Evolutionary conservation across 2,888 invertebrate species (phyloP), one percentile per base, ranked within the genome.

Genomic region (Agrenia bidenticulata): DNA sequence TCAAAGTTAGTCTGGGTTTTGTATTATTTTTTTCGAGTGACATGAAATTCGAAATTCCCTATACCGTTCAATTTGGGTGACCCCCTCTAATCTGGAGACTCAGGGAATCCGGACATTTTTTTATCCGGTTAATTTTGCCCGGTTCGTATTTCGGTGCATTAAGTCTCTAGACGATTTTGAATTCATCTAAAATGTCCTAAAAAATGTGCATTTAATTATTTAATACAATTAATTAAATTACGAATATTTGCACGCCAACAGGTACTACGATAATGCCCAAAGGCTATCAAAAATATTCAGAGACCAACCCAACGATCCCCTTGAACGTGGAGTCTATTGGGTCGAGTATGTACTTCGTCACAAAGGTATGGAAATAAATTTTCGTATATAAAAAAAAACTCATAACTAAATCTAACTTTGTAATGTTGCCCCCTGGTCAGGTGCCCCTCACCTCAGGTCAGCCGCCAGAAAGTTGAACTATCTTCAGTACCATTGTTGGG

Each of bases 371-470:
- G n/a, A n/a, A n/a, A n/a, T n/a, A 45, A 9, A 23, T n/a, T 53
- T 24, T 53, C n/a, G n/a, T n/a, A n/a, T n/a, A n/a, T n/a, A n/a
- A n/a, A n/a, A n/a, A n/a, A n/a, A 45, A 45, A 45, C 5, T 19
- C 5, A 15, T 45, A 45, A 15, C 19, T 45, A 45, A 45, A 45
- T 45, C 11, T 32, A 32, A 32, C 32, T 32, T 45, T 15, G 9
- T 45, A 45, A 45, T 15, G 15, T 19, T n/a, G n/a, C n/a, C n/a
- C n/a, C n/a, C n/a, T n/a, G 15, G 9, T 17, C 17, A 57, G 77
- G 78, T 11, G 78, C 77, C 1, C 58, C 23, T 9, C 76, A 76
- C 54, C 62, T 77, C 17, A 67, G 73, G n/a, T 75, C 75, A 13
- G 66, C 68, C n/a, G 64, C 70, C 0, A 55, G 71, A 26, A 66